These are phyloP conservation scores for Xenopus laevis DNA, from an alignment of 2,113 vertebrate genomes.

Conservation along the genomic window DNA sequence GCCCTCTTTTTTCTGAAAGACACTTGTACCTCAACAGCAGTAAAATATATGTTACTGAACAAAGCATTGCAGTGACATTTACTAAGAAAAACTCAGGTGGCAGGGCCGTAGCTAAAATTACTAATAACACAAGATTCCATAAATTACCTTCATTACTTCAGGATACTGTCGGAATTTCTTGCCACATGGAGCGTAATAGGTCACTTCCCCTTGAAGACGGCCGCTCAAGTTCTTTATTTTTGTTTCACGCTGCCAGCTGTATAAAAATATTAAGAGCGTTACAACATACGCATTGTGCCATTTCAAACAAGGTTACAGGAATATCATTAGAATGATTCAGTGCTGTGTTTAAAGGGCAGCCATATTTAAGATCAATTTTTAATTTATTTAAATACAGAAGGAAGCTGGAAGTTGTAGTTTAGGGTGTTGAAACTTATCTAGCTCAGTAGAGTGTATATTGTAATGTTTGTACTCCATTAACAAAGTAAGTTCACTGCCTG, in stretches of 20 bases:
- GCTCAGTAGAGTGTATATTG: too few relatives aligned
- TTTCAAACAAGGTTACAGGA: not conserved
- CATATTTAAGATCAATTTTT: too few relatives aligned
- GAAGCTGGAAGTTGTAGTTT: too few relatives aligned
- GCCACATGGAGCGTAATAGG: constrained; percentile 91
- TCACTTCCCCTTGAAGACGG: constrained; percentile 86
- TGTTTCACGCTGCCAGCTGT: constrained; percentile 92
- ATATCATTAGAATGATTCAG: too few relatives aligned
- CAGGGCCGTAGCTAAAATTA: not conserved
- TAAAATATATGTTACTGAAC: not conserved
- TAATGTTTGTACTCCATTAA: too few relatives aligned
- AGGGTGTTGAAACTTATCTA: too few relatives aligned
- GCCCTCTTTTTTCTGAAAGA: not conserved
- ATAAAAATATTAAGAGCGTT: constrained; percentile 52
- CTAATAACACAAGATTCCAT: not conserved
- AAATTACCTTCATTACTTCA: constrained; percentile 87
- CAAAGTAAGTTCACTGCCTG: too few relatives aligned
- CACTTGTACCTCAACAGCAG: not conserved
- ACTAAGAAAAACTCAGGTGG: not conserved
- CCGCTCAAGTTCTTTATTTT: constrained; percentile 80
- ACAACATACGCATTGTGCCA: constrained; percentile 24
- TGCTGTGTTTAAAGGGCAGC: too few relatives aligned
- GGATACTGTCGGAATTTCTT: constrained; percentile 93
- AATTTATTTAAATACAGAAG: too few relatives aligned
- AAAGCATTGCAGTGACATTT: not conserved